These are phyloP conservation scores for Pipistrellus pipistrellus DNA, from an alignment of 2,797 vertebrate species.

Conservation along the genomic window DNA sequence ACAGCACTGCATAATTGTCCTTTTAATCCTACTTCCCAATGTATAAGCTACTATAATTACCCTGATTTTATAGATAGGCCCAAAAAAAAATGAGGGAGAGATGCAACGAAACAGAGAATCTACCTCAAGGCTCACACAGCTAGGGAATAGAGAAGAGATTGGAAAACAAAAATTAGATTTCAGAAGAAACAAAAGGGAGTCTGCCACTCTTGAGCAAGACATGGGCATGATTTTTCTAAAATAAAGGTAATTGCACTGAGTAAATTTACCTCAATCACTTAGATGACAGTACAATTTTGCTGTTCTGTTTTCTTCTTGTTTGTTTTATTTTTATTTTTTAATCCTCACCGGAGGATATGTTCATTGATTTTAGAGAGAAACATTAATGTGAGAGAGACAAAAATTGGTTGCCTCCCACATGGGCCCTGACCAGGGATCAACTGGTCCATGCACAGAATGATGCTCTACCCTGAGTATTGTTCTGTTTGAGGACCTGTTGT, in stretches of 20 bases:
- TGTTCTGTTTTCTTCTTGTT: background rate
- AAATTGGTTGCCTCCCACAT: background rate
- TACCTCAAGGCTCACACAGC: background rate
- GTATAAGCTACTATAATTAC: background rate
- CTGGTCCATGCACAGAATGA: background rate
- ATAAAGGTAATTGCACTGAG: background rate
- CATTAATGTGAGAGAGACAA: background rate
- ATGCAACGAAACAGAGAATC: background rate
- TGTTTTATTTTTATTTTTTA: background rate
- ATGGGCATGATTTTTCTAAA: constrained; percentile 4
- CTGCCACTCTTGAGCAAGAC: background rate
- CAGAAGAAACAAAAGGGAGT: constrained; percentile 28
- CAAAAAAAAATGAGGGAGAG: background rate
- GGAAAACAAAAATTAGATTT: constrained; percentile 49
- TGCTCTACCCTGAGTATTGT: background rate
- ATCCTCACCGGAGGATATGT: background rate
- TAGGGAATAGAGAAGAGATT: background rate
- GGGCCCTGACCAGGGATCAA: background rate
- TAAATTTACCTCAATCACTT: background rate
- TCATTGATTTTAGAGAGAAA: background rate
- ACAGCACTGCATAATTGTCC: background rate
- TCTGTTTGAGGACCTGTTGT: background rate
- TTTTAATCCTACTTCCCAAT: constrained; percentile 11
- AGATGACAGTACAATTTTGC: background rate
- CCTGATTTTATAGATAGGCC: background rate